Conservation (phyloP, 2,113 vertebrate genomes). For the Delphinapterus leucas region DNA sequence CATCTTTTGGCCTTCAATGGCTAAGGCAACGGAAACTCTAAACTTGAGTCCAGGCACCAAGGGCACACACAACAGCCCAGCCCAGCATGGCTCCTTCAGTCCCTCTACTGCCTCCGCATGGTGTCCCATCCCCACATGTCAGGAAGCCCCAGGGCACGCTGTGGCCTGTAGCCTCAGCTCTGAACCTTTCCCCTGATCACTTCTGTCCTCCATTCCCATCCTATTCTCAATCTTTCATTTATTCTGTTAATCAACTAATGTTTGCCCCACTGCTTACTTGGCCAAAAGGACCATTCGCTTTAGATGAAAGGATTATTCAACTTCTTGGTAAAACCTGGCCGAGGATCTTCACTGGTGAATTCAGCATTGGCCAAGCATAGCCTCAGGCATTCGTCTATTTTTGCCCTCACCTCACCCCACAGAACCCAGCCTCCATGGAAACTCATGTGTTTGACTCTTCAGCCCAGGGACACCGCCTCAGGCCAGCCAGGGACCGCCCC, state of each 20-base stretch:
- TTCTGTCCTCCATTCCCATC: not conserved
- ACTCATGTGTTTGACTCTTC: not conserved
- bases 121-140: not conserved
- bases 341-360: not conserved
- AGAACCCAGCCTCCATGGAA: not conserved
- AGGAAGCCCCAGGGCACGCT: not conserved
- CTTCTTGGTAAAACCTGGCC: not conserved
- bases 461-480: not conserved
- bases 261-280: not conserved
- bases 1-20: not conserved
- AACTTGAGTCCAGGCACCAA: not conserved
- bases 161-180: not conserved
- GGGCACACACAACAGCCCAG: not conserved
- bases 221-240: not conserved
- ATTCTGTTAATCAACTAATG: not conserved
- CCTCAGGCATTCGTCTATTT: not conserved
- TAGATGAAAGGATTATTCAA: not conserved
- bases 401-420: not conserved
- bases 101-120: fast-evolving
- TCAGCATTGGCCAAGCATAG: not conserved
- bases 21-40: not conserved
- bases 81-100: not conserved
- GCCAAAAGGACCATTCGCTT: not conserved
- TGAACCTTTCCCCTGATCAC: not conserved
- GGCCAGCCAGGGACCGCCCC: not conserved